Percentiles rank a stretch among this genome's conserved stretches.
phyloP scores from a whole-genome alignment of 2,888 invertebrate species.

The Lasioglossum zephyrum region DNA sequence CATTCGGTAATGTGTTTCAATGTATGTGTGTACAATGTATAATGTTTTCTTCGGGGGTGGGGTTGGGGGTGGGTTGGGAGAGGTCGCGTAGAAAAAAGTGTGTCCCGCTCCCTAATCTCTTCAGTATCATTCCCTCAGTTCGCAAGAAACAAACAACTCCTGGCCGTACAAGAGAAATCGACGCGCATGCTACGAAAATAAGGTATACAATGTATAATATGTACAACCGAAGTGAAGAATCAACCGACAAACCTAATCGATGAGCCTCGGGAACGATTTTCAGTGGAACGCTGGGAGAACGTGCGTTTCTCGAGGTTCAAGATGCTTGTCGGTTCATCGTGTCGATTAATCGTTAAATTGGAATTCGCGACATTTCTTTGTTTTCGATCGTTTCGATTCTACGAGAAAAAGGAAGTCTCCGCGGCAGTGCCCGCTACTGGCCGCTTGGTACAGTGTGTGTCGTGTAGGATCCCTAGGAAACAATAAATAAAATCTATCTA shows the following conservation, averaged over 20 bases:
- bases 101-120: constrained; percentile 18
- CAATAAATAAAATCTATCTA: constrained; percentile 84
- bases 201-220: constrained; percentile 60
- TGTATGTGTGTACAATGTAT: constrained; percentile 1
- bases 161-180: constrained; percentile 28
- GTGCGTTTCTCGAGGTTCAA: background rate
- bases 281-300: background rate
- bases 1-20: background rate
- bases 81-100: constrained; percentile 70
- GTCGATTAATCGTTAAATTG: background rate
- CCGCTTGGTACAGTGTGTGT: constrained; percentile 74
- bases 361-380: background rate
- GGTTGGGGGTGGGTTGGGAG: background rate
- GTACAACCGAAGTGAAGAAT: constrained; percentile 64
- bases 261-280: constrained; percentile 20
- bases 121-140: background rate
- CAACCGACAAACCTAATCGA: constrained; percentile 9
- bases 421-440: constrained; percentile 82
- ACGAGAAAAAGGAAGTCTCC: constrained; percentile 72
- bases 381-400: constrained; percentile 54
- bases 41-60: background rate
- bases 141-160: constrained; percentile 5
- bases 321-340: background rate
- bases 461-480: constrained; percentile 77
- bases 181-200: constrained; percentile 50